Evolutionary conservation across 2,797 vertebrate species (phyloP).

Genomic region (Hippoglossus hippoglossus): DNA sequence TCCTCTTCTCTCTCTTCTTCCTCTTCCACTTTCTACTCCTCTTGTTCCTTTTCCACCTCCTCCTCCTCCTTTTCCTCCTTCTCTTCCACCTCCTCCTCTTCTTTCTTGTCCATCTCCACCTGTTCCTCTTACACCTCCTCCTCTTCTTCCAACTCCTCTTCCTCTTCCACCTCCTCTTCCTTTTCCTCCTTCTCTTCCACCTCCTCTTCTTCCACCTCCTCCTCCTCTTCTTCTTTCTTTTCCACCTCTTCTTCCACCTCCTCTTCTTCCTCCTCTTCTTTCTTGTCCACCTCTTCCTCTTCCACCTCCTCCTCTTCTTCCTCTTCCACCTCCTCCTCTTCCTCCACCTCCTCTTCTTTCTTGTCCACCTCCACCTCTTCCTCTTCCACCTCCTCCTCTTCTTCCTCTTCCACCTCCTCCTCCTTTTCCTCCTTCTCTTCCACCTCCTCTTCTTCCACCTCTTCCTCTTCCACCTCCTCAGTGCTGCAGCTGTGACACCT

Average conservation of each 20-base stretch:
- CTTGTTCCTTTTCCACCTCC: not conserved
- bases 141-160: not conserved
- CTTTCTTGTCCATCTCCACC: no score
- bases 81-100: no score
- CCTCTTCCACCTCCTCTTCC: not conserved
- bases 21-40: not conserved
- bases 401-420: no score
- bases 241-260: no score
- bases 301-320: no score
- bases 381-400: not conserved
- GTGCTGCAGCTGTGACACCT: constrained; percentile 40
- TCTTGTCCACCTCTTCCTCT: not conserved
- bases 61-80: not conserved
- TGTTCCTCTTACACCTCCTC: not conserved
- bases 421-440: not conserved
- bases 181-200: no score
- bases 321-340: not conserved
- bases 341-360: not conserved
- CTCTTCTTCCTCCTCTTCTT: not conserved
- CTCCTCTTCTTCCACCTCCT: no score
- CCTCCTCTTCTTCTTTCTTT: not conserved
- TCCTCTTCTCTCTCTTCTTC: no score
- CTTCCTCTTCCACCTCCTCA: constrained; percentile 12
- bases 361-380: no score
- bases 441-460: not conserved